Conservation (phyloP, 1,140 invertebrate species). For the Luehdorfia chinensis region DNA sequence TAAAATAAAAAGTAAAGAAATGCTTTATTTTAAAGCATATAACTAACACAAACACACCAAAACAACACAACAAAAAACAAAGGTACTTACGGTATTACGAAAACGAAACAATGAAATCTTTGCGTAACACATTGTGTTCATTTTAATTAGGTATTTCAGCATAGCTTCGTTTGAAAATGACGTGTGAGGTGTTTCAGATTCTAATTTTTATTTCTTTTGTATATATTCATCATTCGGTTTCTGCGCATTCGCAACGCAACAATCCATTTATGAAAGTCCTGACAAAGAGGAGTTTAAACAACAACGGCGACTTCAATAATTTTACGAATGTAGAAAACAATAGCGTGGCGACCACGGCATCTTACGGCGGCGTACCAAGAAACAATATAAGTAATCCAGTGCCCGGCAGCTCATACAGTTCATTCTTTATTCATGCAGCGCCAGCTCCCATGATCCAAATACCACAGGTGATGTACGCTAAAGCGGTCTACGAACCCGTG, state of each 20-base stretch:
- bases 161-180: conserved; percentile 1
- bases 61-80: too few relatives aligned
- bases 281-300: neutral
- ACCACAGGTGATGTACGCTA: conserved; percentile 39
- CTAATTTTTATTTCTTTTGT: neutral
- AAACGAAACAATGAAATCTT: neutral
- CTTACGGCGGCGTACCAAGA: too few relatives aligned
- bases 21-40: too few relatives aligned
- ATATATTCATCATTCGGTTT: neutral
- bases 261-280: neutral
- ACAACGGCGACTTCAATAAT: neutral
- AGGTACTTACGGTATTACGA: too few relatives aligned
- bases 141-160: neutral
- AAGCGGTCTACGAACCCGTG: conserved; percentile 46
- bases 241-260: neutral
- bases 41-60: too few relatives aligned
- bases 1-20: too few relatives aligned
- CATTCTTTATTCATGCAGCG: neutral
- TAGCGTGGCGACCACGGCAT: neutral
- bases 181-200: neutral
- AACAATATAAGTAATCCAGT: too few relatives aligned
- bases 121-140: neutral
- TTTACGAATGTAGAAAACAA: neutral
- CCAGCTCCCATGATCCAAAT: conserved; percentile 14
- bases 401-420: neutral